Percentiles rank a stretch among this genome's conserved stretches.
Evolutionary conservation across 2,113 vertebrate genomes (phyloP).

Genomic region (Anhinga rufa): DNA sequence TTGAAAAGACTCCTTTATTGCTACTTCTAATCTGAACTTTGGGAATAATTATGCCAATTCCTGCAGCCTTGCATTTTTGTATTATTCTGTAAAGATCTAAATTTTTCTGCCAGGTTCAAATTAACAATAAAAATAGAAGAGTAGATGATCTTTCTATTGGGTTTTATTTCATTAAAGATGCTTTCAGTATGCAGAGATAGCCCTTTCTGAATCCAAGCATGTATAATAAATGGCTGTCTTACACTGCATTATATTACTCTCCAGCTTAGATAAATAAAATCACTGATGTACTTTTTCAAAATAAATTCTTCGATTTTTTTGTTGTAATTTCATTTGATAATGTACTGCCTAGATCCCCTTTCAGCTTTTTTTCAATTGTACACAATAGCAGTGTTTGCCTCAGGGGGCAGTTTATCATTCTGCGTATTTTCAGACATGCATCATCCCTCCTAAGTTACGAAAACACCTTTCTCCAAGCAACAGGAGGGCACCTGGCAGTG

Average conservation of each 20-base stretch:
- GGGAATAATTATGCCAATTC: background rate
- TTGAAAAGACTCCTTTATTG: background rate
- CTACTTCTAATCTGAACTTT: background rate
- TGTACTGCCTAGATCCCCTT: background rate
- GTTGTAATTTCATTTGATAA: background rate
- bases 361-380: background rate
- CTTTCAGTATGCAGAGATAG: background rate
- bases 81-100: background rate
- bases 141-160: background rate
- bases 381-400: background rate
- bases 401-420: background rate
- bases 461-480: background rate
- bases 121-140: background rate
- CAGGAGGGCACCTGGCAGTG: background rate
- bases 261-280: background rate
- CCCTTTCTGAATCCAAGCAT: background rate
- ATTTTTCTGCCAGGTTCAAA: background rate
- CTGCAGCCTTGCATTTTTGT: background rate
- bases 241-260: background rate
- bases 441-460: background rate
- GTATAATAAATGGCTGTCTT: background rate
- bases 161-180: background rate
- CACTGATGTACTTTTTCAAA: background rate
- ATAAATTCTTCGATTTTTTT: background rate
- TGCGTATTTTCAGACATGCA: background rate